Percentiles rank a stretch among this genome's conserved stretches.
These are phyloP conservation scores for Crotalus tigris DNA, from an alignment of 2,113 vertebrate genomes.

Conservation along the genomic window DNA sequence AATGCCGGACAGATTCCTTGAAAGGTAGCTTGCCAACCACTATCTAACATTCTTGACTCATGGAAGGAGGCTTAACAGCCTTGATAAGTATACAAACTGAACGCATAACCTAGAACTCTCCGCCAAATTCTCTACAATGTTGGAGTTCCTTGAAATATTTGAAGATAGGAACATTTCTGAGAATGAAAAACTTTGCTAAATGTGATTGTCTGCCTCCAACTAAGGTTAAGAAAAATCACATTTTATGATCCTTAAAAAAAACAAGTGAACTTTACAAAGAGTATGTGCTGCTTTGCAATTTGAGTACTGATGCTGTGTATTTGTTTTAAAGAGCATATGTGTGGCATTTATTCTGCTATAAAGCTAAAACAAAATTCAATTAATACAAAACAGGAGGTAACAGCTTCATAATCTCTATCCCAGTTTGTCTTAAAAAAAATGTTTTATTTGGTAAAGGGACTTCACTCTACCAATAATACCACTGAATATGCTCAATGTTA, in stretches of 20 bases:
- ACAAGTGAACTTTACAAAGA: neutral
- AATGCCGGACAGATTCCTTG: neutral
- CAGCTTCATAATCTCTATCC: neutral
- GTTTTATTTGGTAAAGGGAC: neutral
- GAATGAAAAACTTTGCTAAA: neutral
- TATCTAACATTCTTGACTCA: neutral
- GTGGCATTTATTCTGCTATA: neutral
- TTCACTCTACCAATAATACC: neutral
- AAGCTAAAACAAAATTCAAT: neutral
- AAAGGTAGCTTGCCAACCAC: neutral
- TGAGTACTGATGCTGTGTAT: neutral
- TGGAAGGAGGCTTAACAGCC: neutral
- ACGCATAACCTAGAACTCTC: neutral
- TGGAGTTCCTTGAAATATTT: neutral
- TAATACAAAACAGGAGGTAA: neutral
- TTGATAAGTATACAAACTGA: neutral
- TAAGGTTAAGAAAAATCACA: neutral
- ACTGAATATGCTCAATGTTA: neutral
- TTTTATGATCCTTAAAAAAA: neutral
- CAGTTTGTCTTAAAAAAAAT: neutral
- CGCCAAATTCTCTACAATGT: neutral
- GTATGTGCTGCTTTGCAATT: neutral
- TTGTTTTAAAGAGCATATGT: neutral
- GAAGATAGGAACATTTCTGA: neutral
- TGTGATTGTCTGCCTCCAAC: neutral